phyloP scores from a whole-genome alignment of 92 coral and sea anemone species.

The Isaurus tuberculatus region DNA sequence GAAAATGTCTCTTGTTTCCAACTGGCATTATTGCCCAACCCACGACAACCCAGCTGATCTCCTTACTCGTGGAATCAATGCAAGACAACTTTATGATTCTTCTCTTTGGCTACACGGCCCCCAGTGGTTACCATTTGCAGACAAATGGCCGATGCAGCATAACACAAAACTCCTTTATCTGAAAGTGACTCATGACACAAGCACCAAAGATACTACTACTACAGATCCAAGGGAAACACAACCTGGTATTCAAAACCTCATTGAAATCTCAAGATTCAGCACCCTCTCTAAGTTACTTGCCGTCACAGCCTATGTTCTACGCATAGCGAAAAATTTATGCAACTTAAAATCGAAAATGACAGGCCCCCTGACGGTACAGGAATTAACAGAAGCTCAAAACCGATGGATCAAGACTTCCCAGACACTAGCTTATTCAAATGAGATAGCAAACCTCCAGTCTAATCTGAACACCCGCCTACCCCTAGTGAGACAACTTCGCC shows the following conservation, averaged over 20 bases:
- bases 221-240: conserved; percentile 33
- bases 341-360: conserved; percentile 10
- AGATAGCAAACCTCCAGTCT: conserved; percentile 42
- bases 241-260: conserved; percentile 22
- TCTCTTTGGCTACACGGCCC: conserved; percentile 40
- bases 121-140: conserved; percentile 28
- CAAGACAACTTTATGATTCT: neutral
- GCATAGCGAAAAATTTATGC: conserved; percentile 30
- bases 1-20: conserved; percentile 14
- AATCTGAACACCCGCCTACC: neutral
- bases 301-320: conserved; percentile 39
- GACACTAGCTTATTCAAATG: conserved; percentile 20
- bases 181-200: neutral
- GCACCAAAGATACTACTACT: neutral
- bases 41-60: conserved; percentile 36
- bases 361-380: conserved; percentile 41
- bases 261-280: conserved; percentile 47
- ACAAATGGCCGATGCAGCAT: neutral
- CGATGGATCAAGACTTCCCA: conserved; percentile 49
- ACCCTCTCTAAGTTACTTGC: conserved; percentile 28
- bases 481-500: conserved; percentile 57
- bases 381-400: neutral
- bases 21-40: conserved; percentile 46
- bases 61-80: conserved; percentile 29
- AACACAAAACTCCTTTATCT: neutral